Base-by-base conservation (phyloP, 2,888 invertebrate species). In the Sipunculus nudus region DNA sequence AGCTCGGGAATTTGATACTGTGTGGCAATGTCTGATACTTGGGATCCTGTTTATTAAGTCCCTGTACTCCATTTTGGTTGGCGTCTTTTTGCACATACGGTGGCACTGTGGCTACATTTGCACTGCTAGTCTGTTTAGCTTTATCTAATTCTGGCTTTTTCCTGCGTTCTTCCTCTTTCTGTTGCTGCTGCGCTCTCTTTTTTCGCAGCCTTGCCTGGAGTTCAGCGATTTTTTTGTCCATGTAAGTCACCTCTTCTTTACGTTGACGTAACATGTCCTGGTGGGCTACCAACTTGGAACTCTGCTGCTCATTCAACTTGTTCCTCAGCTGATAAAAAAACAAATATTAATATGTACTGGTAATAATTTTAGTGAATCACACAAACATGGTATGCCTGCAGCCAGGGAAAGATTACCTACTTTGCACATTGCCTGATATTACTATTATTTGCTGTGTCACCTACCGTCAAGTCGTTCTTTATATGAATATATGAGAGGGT, bases 261-360 rank as follows among this genome's bases (percentile, higher is more conserved):
- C 93, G 87, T 74, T 93, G 92, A 56, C 91, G 91, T 75, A 96
- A 86, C 43, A 93, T 91, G 76, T 95, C 92, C 65, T 93, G 87
- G 84, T 96, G 96, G 74, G 92, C 91, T 68, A 92, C 91, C 73
- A 97, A 88, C 75, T 94, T 89, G 71, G 91, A 92, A 86, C 92
- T 95, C 86, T 94, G 96, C 84, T 96, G 94, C 84, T 96, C 92
- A 85, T 95, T 94, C 85, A 96, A 87, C 85, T 96, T 96, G 87
- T 96, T 96, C 65, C 96, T 93, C 83, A 95, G 94, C 96, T 96
- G 87, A 16, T 88, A 87, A 13, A 60, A 29, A 50, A 41, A 45
- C 50, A 28, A 19, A 28, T 32, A 62, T 47, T 25, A 13, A 19
- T n/a, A 28, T 13, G 28, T 16, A 21, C 6, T 49, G 13, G 13